Evolutionary conservation across 2,797 vertebrate genomes (phyloP).

Genomic region (Telmatherina bonti): DNA sequence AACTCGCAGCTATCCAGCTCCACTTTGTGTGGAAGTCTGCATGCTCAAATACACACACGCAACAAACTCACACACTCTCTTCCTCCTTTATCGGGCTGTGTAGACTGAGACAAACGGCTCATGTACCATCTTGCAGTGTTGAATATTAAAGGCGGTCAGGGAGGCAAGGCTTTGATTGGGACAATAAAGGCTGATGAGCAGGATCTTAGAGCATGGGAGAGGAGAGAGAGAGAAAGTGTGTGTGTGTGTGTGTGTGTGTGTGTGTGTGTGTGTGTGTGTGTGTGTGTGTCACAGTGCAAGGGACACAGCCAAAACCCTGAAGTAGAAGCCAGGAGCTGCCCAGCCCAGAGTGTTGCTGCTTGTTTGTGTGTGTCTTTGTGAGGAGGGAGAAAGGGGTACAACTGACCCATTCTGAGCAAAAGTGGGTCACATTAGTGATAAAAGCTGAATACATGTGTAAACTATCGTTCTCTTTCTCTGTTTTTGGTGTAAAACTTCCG

Average conservation of each 20-base stretch:
- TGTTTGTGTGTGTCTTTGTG: conserved; percentile 29
- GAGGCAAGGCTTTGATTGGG: conserved; percentile 84
- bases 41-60: conserved; percentile 25
- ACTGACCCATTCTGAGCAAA: conserved; percentile 71
- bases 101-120: conserved; percentile 79
- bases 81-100: conserved; percentile 58
- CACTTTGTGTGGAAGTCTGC: conserved; percentile 63
- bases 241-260: no score
- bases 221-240: no score
- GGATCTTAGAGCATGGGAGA: conserved; percentile 85
- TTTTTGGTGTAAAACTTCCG: neutral
- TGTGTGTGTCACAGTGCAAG: conserved; percentile 65
- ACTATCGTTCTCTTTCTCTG: neutral
- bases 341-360: conserved; percentile 58
- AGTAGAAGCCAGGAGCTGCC: conserved; percentile 82
- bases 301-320: conserved; percentile 80
- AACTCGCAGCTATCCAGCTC: conserved; percentile 72
- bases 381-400: conserved; percentile 50
- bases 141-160: conserved; percentile 86
- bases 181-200: conserved; percentile 85
- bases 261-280: conserved; percentile 39
- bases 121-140: conserved; percentile 85
- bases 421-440: conserved; percentile 77
- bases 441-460: conserved; percentile 14
- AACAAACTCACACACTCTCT: conserved; percentile 24